These are phyloP conservation scores for Rhabditoides inermis DNA, from an alignment of 2,888 invertebrate species.

Conservation along the genomic window DNA sequence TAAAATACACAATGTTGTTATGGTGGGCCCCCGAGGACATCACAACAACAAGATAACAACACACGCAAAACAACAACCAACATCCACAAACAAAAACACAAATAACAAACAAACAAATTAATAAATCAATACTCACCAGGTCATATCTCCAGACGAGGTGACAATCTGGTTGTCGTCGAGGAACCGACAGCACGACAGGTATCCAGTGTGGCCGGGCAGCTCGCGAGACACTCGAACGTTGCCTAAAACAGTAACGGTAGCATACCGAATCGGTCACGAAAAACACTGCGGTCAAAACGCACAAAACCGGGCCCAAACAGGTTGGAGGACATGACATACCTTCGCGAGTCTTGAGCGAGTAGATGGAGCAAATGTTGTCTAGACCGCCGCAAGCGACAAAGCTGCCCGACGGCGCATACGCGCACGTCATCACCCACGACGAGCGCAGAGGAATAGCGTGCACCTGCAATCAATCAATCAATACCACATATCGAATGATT, in stretches of 20 bases:
- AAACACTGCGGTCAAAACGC: no score
- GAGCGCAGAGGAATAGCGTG: conserved; percentile 98
- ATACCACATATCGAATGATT: neutral
- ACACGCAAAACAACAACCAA: neutral
- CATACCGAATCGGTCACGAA: no score
- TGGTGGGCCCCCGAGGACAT: no score
- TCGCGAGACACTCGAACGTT: conserved; percentile 98
- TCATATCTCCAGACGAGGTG: conserved; percentile 99
- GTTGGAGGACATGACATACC: no score
- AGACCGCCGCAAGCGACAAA: conserved; percentile 99
- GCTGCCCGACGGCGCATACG: conserved; percentile 97
- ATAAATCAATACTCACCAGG: conserved; percentile 67
- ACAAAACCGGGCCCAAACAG: no score
- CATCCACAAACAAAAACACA: neutral
- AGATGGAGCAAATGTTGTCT: conserved; percentile 99
- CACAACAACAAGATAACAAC: conserved; percentile 1
- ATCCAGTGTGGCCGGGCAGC: conserved; percentile 97
- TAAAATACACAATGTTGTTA: no score
- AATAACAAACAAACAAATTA: no score
- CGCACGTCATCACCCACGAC: conserved; percentile 99
- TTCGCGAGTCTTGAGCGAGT: conserved; percentile 80
- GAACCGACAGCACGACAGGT: conserved; percentile 98
- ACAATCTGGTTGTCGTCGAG: conserved; percentile 98
- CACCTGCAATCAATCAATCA: conserved; percentile 53
- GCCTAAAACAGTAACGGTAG: no score